phyloP scores from a whole-genome alignment of 2,888 invertebrate species.

The Oscheius sp. region DNA sequence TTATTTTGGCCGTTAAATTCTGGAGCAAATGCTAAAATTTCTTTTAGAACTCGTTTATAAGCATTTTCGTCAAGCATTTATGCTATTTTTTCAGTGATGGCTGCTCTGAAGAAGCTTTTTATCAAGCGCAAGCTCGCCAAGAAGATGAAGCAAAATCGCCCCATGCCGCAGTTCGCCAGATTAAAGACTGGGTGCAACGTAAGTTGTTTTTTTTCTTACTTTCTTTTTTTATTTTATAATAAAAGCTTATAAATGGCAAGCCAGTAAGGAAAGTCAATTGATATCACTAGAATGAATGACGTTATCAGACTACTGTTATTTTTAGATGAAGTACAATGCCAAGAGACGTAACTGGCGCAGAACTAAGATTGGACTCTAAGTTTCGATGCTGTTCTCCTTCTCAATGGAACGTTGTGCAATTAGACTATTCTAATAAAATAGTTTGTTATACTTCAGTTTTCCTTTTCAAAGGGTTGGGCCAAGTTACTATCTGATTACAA shows the following conservation, averaged over 20 bases:
- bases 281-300: too few species aligned
- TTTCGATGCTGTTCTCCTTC: neutral
- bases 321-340: conserved; percentile 73
- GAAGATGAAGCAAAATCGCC: conserved; percentile 96
- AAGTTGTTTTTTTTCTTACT: conserved; percentile 77
- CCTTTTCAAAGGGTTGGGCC: too few species aligned
- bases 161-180: conserved; percentile 98
- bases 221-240: too few species aligned
- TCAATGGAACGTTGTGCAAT: too few species aligned
- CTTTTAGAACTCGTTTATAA: too few species aligned
- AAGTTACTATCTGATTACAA: too few species aligned
- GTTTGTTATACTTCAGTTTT: conserved; percentile 15
- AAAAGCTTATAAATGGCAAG: too few species aligned
- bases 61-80: too few species aligned
- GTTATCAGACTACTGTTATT: too few species aligned
- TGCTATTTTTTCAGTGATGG: conserved; percentile 74
- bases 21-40: too few species aligned
- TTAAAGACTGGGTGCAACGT: conserved; percentile 98
- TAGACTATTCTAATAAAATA: neutral
- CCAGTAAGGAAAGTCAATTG: too few species aligned
- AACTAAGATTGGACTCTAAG: conserved; percentile 70
- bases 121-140: conserved; percentile 97
- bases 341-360: conserved; percentile 70
- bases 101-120: conserved; percentile 96
- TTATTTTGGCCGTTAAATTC: too few species aligned